These are phyloP conservation scores for Lordiphosa andalusiaca DNA, from an alignment of 2,888 invertebrate genomes.

Conservation along the genomic window DNA sequence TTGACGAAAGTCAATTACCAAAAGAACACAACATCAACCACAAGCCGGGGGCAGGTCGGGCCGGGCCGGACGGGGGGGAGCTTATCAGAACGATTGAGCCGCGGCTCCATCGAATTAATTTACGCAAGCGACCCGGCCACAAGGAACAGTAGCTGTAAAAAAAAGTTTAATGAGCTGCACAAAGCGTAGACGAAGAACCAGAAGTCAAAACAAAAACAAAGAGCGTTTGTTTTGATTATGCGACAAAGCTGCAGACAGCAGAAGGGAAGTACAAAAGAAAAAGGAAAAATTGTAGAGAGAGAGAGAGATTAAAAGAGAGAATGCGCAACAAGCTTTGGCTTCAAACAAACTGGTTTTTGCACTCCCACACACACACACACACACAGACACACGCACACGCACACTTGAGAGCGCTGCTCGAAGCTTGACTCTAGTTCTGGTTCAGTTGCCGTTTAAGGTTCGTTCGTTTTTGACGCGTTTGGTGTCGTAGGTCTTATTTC, in stretches of 20 bases:
- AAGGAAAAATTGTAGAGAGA: constrained; percentile 20
- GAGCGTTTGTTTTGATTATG: constrained; percentile 71
- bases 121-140: constrained; percentile 13
- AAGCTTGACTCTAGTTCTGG: constrained; percentile 47
- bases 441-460: constrained; percentile 54
- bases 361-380: constrained; percentile 63
- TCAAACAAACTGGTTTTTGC: constrained; percentile 63
- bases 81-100: constrained; percentile 51
- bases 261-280: constrained; percentile 27
- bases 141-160: constrained; percentile 67
- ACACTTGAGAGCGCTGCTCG: constrained; percentile 18
- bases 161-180: constrained; percentile 57
- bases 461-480: constrained; percentile 48
- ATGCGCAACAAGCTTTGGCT: constrained; percentile 39
- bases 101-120: constrained; percentile 56
- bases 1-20: constrained; percentile 59
- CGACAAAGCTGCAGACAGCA: constrained; percentile 43
- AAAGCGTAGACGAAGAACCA: constrained; percentile 31
- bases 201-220: constrained; percentile 52
- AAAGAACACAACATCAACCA: constrained; percentile 16
- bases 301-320: constrained; percentile 24
- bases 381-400: constrained; percentile 4
- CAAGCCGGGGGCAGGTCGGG: neutral
- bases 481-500: constrained; percentile 6
- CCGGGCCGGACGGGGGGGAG: constrained; percentile 5